phyloP scores from a whole-genome alignment of 2,113 vertebrate genomes.

The Periophthalmodon schlosseri region DNA sequence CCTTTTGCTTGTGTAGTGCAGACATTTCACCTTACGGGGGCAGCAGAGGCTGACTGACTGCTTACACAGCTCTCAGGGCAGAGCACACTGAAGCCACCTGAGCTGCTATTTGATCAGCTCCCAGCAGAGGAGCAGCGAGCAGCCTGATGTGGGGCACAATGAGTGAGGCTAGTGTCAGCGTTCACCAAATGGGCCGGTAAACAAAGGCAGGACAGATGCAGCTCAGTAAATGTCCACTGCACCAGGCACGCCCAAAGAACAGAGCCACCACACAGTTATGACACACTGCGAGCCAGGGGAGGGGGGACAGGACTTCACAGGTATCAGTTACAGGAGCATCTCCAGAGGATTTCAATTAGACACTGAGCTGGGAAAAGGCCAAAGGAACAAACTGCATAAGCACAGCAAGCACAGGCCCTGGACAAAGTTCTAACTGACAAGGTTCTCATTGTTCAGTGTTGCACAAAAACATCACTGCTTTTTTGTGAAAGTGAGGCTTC shows the following conservation, averaged over 20 bases:
- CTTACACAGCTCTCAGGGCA: constrained; percentile 18
- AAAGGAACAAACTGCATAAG: constrained; percentile 31
- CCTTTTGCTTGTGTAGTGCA: constrained; percentile 36
- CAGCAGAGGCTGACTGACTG: constrained; percentile 66
- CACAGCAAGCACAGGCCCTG: constrained; percentile 18
- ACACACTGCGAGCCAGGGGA: constrained; percentile 54
- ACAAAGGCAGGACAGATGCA: constrained; percentile 70
- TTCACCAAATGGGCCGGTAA: constrained; percentile 69
- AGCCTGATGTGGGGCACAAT: constrained; percentile 51
- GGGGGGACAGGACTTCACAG: constrained; percentile 34
- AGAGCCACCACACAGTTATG: constrained; percentile 45
- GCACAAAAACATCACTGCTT: background rate
- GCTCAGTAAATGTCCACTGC: constrained; percentile 59
- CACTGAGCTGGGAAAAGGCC: constrained; percentile 40
- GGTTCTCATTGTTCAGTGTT: background rate
- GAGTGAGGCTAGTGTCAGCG: constrained; percentile 70
- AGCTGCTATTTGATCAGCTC: constrained; percentile 60
- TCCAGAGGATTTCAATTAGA: constrained; percentile 64
- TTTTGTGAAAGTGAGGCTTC: background rate
- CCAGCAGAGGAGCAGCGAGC: constrained; percentile 33
- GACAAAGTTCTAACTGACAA: background rate
- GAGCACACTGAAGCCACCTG: constrained; percentile 47
- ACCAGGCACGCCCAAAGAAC: constrained; percentile 62
- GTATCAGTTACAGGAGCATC: constrained; percentile 68
- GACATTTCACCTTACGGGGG: constrained; percentile 62